phyloP scores from a whole-genome alignment of 2,797 vertebrate species.

The Lates japonicus region DNA sequence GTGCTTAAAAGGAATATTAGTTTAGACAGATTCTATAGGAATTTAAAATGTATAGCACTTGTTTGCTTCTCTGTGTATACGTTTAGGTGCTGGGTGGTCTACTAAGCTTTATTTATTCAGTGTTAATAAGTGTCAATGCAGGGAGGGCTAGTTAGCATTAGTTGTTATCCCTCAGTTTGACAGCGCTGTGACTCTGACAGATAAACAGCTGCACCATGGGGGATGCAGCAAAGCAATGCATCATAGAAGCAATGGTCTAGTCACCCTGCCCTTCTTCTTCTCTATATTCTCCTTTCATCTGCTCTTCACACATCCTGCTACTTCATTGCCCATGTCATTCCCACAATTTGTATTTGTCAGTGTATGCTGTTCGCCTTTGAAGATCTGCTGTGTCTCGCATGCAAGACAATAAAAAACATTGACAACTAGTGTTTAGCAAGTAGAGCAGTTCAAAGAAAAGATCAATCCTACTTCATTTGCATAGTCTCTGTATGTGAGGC shows the following conservation, averaged over 20 bases:
- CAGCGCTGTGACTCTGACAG: slow-evolving; percentile 64
- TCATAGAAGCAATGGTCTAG: slow-evolving; percentile 73
- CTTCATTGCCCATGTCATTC: slow-evolving; percentile 58
- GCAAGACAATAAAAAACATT: slow-evolving; percentile 64
- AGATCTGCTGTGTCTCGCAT: slow-evolving; percentile 47
- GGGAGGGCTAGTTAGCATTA: slow-evolving; percentile 63
- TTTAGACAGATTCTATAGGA: neutral
- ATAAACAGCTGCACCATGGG: slow-evolving; percentile 77
- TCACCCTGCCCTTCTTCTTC: slow-evolving; percentile 47
- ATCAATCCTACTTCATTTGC: slow-evolving; percentile 58
- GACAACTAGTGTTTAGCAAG: slow-evolving; percentile 58
- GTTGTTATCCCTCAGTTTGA: slow-evolving; percentile 47
- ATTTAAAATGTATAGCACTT: neutral
- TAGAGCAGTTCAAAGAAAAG: slow-evolving; percentile 51
- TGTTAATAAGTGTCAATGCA: slow-evolving; percentile 50
- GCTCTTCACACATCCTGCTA: slow-evolving; percentile 58
- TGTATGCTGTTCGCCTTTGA: slow-evolving; percentile 46
- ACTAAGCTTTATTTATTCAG: slow-evolving; percentile 43
- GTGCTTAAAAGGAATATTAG: too few relatives aligned
- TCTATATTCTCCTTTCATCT: slow-evolving; percentile 62
- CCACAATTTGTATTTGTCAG: slow-evolving; percentile 77
- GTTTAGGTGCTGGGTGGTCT: slow-evolving; percentile 34
- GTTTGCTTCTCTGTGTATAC: slow-evolving; percentile 4
- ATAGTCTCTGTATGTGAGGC: slow-evolving; percentile 45
- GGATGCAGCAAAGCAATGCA: slow-evolving; percentile 69